phyloP scores from a whole-genome alignment of 2,888 invertebrate species.

The Drosophila prolongata region DNA sequence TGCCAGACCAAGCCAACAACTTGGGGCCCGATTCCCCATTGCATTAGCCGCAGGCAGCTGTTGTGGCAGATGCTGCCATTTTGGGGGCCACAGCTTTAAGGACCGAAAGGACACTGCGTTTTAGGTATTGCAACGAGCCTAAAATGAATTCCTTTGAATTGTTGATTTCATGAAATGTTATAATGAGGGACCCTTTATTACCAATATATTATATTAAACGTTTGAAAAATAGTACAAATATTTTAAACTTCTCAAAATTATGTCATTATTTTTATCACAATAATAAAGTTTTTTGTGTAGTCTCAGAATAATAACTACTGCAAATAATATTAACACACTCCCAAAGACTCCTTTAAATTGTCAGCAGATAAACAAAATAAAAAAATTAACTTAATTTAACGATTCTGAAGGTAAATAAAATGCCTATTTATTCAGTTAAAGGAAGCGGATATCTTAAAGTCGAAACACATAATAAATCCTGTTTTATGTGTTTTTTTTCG shows the following conservation, averaged over 20 bases:
- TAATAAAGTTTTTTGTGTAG: neutral
- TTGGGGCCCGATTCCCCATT: slow-evolving; percentile 26
- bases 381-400: too few relatives aligned
- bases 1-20: slow-evolving; percentile 26
- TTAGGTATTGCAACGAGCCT: neutral
- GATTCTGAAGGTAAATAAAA: neutral
- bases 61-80: slow-evolving; percentile 42
- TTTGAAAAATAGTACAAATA: too few relatives aligned
- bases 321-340: too few relatives aligned
- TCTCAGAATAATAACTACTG: too few relatives aligned
- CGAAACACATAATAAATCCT: neutral
- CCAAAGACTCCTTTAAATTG: too few relatives aligned
- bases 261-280: too few relatives aligned
- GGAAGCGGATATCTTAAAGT: neutral
- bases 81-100: slow-evolving; percentile 24
- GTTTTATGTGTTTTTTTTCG: neutral
- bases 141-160: slow-evolving; percentile 1
- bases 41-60: slow-evolving; percentile 37
- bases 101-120: slow-evolving; percentile 1
- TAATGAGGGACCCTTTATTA: neutral
- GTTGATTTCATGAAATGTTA: neutral
- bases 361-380: too few relatives aligned
- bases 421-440: neutral
- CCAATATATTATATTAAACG: neutral
- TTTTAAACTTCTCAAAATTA: too few relatives aligned